A percentile compares a stretch with the other conserved stretches of the same genome.
These are phyloP conservation scores for Cloeon dipterum DNA, from an alignment of 2,888 invertebrate species.

Conservation along the genomic window DNA sequence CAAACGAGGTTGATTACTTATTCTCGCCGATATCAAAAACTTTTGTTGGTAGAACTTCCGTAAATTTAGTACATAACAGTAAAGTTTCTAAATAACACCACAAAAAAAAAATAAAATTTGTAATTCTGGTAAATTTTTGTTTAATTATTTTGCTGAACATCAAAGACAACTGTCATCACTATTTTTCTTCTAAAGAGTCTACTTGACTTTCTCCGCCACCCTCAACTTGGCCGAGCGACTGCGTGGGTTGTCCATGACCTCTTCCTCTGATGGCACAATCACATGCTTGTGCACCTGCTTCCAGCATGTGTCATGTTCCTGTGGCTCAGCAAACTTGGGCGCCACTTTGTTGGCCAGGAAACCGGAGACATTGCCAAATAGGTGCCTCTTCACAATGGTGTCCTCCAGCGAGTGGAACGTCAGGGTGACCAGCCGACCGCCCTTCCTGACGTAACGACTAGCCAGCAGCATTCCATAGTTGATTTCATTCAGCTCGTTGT, in stretches of 20 bases:
- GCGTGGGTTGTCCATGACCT: conserved; percentile 57
- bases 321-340: conserved; percentile 45
- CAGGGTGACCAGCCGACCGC: conserved; percentile 58
- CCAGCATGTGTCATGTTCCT: conserved; percentile 53
- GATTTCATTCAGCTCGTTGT: conserved; percentile 87
- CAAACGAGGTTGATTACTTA: too few species aligned
- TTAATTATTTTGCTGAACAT: too few species aligned
- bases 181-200: too few species aligned
- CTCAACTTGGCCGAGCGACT: conserved; percentile 75
- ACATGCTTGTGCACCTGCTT: conserved; percentile 58
- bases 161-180: too few species aligned
- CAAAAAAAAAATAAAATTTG: too few species aligned
- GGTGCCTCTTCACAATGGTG: conserved; percentile 73
- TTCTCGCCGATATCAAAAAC: too few species aligned
- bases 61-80: too few species aligned
- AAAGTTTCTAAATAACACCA: too few species aligned
- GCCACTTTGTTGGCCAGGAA: conserved; percentile 46
- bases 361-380: conserved; percentile 51
- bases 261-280: conserved; percentile 42
- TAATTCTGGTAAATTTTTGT: too few species aligned
- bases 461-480: conserved; percentile 69
- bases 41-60: too few species aligned
- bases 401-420: conserved; percentile 90
- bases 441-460: conserved; percentile 46
- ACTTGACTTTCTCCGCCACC: conserved; percentile 45